Evolutionary conservation across 1,140 invertebrate genomes (phyloP).

Genomic region (Anastatus disparis): DNA sequence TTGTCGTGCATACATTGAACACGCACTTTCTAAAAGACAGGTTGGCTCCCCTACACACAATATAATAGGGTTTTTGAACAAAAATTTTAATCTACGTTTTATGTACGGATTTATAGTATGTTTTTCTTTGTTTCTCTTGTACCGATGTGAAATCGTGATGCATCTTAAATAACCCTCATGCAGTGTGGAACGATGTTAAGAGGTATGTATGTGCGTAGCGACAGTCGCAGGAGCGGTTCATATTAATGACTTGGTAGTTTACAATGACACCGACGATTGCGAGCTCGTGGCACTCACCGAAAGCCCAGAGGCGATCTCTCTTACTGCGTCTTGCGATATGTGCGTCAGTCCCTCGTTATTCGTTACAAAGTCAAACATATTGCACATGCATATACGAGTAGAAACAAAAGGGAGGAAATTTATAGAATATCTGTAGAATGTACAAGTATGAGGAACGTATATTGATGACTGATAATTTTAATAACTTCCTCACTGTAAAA

Average conservation of each 20-base stretch:
- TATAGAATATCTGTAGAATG: too few relatives aligned
- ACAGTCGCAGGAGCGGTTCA: constrained; percentile 47
- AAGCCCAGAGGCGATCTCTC: constrained; percentile 14
- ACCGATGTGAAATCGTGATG: constrained; percentile 43
- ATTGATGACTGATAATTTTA: too few relatives aligned
- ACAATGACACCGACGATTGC: constrained; percentile 36
- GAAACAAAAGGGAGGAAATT: too few relatives aligned
- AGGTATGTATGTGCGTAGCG: constrained; percentile 33
- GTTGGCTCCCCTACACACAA: constrained; percentile 25
- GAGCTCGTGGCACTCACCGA: constrained; percentile 12
- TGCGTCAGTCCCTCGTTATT: constrained; percentile 9
- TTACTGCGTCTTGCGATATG: background rate
- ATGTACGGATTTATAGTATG: too few relatives aligned
- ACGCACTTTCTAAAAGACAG: background rate
- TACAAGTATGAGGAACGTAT: too few relatives aligned
- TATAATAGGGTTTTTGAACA: constrained; percentile 27
- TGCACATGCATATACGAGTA: too few relatives aligned
- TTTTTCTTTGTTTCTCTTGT: too few relatives aligned
- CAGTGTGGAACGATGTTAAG: constrained; percentile 50
- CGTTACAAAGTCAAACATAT: too few relatives aligned
- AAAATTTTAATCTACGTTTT: constrained; percentile 36
- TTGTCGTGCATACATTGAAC: background rate
- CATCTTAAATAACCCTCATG: constrained; percentile 46
- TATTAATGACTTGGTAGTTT: constrained; percentile 51
- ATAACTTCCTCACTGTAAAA: too few relatives aligned